Percentiles rank a stretch among this genome's conserved stretches.
Evolutionary conservation across 92 coral and sea anemone species (phyloP).

Genomic region (Chrysogorgia sp.): DNA sequence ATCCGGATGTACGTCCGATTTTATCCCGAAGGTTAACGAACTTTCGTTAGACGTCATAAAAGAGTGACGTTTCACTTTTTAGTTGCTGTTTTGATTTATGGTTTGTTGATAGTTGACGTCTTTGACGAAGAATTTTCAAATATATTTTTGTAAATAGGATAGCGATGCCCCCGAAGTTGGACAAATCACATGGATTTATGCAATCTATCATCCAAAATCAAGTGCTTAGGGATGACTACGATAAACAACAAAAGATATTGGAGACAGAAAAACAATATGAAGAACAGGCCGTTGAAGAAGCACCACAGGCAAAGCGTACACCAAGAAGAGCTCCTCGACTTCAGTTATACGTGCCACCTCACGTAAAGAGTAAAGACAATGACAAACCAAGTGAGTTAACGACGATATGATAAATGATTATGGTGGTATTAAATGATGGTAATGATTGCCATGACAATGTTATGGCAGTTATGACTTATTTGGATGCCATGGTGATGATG

Average conservation of each 20-base stretch:
- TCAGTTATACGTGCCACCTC: slow-evolving; percentile 25
- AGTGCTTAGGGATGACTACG: slow-evolving; percentile 88
- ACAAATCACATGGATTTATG: slow-evolving; percentile 89
- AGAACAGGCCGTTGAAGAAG: background rate
- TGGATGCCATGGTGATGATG: too few relatives aligned
- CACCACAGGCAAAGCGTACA: background rate
- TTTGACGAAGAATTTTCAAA: background rate
- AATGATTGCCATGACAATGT: background rate
- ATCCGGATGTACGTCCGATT: slow-evolving; percentile 7
- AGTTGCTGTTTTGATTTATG: background rate
- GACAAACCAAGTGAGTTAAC: slow-evolving; percentile 7
- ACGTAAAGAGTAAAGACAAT: background rate
- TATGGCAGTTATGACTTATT: too few relatives aligned
- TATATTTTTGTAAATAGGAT: slow-evolving; percentile 7
- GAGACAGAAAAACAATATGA: background rate
- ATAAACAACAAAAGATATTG: slow-evolving; percentile 76
- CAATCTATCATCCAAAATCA: slow-evolving; percentile 79
- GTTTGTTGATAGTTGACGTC: too few relatives aligned
- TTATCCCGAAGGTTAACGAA: slow-evolving; percentile 11
- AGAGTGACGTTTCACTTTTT: background rate
- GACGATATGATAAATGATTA: background rate
- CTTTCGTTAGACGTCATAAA: background rate
- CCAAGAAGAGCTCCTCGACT: slow-evolving; percentile 6
- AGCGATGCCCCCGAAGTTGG: slow-evolving; percentile 49
- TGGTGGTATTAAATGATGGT: background rate